A percentile compares a stretch with the other conserved stretches of the same genome.
These are phyloP conservation scores for Oophaga pumilio DNA, from an alignment of 2,113 vertebrate genomes.

Conservation along the genomic window DNA sequence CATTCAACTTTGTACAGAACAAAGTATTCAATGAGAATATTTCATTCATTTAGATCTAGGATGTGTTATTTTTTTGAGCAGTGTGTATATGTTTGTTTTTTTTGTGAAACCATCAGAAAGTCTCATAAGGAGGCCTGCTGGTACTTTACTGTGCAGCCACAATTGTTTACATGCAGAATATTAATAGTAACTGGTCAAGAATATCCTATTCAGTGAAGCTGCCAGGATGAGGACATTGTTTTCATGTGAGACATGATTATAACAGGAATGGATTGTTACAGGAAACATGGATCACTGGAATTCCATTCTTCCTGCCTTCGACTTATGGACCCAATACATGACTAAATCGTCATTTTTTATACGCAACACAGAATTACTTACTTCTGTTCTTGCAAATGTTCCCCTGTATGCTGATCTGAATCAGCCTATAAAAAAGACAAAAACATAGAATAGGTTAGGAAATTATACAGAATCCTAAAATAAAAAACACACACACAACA, in stretches of 20 bases:
- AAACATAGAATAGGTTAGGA: neutral
- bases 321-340: neutral
- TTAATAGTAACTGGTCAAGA: neutral
- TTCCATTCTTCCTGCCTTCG: neutral
- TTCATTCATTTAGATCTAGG: too few relatives aligned
- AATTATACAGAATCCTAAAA: neutral
- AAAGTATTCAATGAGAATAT: too few relatives aligned
- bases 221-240: neutral
- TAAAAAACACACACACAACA: neutral
- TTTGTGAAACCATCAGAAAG: neutral
- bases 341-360: neutral
- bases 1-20: too few relatives aligned
- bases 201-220: neutral
- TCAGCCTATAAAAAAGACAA: conserved; percentile 77
- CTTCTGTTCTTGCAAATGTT: conserved; percentile 85
- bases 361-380: conserved; percentile 63
- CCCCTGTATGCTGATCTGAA: conserved; percentile 84
- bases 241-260: neutral
- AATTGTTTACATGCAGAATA: neutral
- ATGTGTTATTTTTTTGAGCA: too few relatives aligned
- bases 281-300: neutral
- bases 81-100: too few relatives aligned
- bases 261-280: neutral
- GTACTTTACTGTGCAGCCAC: neutral
- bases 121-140: neutral